Percentiles rank a stretch among this genome's conserved stretches.
These are phyloP conservation scores for Orthonevra nobilis DNA, from an alignment of 2,888 invertebrate species.

Conservation along the genomic window DNA sequence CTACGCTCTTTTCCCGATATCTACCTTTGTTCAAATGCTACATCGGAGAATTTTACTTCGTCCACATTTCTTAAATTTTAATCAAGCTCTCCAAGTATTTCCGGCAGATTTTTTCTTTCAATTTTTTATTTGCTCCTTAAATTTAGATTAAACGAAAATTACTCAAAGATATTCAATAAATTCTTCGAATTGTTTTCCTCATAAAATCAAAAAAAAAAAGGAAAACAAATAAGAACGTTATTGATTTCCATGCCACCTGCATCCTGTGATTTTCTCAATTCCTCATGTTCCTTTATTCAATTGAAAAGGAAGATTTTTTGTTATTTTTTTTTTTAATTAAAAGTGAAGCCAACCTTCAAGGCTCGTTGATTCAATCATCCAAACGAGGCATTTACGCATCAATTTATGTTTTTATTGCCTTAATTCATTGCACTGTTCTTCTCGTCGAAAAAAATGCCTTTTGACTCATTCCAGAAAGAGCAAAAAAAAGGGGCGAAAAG, in stretches of 20 bases:
- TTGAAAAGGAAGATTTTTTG: slow-evolving; percentile 12
- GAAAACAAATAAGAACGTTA: neutral
- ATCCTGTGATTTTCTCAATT: neutral
- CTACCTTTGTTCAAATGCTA: too few species aligned
- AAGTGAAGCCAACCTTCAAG: slow-evolving; percentile 4
- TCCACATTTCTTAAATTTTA: too few species aligned
- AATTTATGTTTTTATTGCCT: neutral
- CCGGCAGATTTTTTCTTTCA: too few species aligned
- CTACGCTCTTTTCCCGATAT: too few species aligned
- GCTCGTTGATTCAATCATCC: slow-evolving; percentile 27
- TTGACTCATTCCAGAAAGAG: neutral
- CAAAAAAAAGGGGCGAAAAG: neutral
- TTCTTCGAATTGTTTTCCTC: neutral
- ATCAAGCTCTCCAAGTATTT: too few species aligned
- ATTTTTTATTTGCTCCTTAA: too few species aligned
- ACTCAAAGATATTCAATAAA: slow-evolving; percentile 12
- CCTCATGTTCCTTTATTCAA: too few species aligned
- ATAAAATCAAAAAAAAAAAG: neutral
- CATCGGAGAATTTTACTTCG: too few species aligned
- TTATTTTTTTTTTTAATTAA: slow-evolving; percentile 25
- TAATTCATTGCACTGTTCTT: neutral
- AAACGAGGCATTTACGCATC: slow-evolving; percentile 33
- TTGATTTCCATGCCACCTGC: slow-evolving; percentile 8
- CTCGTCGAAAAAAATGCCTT: neutral
- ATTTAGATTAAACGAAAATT: too few species aligned